Conservation (phyloP, 2,797 vertebrate species). For the Poecilia velifera region DNA sequence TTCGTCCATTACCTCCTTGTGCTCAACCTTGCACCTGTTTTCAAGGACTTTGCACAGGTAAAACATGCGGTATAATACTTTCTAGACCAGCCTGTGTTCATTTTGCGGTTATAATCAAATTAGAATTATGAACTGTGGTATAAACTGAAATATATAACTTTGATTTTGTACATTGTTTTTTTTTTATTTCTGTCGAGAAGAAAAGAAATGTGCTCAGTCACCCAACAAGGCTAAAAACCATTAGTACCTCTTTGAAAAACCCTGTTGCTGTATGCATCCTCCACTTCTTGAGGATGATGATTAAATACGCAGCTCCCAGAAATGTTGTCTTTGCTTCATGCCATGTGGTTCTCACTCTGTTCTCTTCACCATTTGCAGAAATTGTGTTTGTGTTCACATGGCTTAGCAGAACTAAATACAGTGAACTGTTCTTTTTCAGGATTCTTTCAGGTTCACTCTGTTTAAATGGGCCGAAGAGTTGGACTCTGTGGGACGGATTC, state of each 20-base stretch:
- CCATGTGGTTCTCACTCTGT: background rate
- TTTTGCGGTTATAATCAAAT: background rate
- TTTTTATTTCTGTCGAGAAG: background rate
- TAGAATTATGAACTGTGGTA: background rate
- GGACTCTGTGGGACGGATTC: constrained; percentile 88
- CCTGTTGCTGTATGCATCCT: background rate
- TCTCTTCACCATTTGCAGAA: background rate
- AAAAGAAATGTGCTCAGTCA: background rate
- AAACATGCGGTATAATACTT: constrained; percentile 13
- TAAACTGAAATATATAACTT: background rate
- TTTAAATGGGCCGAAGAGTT: constrained; percentile 95
- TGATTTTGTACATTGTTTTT: background rate
- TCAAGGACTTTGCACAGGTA: constrained; percentile 89
- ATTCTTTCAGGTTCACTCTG: constrained; percentile 94
- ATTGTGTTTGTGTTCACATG: background rate
- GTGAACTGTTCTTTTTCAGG: constrained; percentile 74
- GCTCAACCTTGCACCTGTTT: constrained; percentile 90
- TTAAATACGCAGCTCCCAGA: background rate
- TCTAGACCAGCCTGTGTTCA: background rate
- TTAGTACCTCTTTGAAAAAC: background rate
- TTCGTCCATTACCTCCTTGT: constrained; percentile 96
- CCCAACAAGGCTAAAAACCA: background rate
- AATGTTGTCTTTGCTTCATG: background rate
- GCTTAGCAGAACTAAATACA: background rate
- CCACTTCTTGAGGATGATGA: background rate